Evolutionary conservation across 2,797 vertebrate genomes (phyloP), one percentile per base, ranked within the genome.

Genomic region (Bryconaethiops microstoma): DNA sequence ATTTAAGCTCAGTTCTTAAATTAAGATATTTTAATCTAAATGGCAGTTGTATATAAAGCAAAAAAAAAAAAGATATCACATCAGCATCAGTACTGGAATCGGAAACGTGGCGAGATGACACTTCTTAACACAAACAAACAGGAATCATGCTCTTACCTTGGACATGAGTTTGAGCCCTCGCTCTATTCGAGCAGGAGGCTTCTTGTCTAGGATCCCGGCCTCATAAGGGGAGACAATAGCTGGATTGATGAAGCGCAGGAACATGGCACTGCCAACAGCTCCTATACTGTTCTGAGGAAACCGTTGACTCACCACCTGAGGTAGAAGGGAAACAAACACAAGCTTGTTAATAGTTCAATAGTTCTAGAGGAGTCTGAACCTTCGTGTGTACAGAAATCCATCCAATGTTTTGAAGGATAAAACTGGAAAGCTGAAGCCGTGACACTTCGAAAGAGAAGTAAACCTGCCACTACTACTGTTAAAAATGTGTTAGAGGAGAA

Each of bases 261-360:
- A 99, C 97, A 99, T 99, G 85, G 97, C 97, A 0, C 97, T 99
- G 79, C 97, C 97, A 7, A 99, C 97, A 0, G 97, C 97, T 0
- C 97, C 97, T 1, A 99, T 99, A 92, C 97, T 99, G 95, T 98
- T 99, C 93, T 99, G 97, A 4, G 97, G 97, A 76, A 99, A 99
- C 2, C 97, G 95, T 87, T 98, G 97, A 87, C 96, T 98, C 88
- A 99, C 97, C 86, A 99, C 97, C 97, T 99, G 88, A 74, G 74
- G 21, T 71, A 57, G 29, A 21, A 16, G 7, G 25, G 54, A 42
- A n/a, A 71, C 55, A 63, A 21, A 59, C 8, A 17, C 16, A 7
- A 39, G 29, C 8, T n/a, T 60, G 57, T 63, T 35, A 29, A 63
- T 6, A 63, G 4, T 5, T 62, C 1, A 62, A 29, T 10, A 29